phyloP scores from a whole-genome alignment of 35 echinoderm and acorn worm species.

The Amphiura filiformis region DNA sequence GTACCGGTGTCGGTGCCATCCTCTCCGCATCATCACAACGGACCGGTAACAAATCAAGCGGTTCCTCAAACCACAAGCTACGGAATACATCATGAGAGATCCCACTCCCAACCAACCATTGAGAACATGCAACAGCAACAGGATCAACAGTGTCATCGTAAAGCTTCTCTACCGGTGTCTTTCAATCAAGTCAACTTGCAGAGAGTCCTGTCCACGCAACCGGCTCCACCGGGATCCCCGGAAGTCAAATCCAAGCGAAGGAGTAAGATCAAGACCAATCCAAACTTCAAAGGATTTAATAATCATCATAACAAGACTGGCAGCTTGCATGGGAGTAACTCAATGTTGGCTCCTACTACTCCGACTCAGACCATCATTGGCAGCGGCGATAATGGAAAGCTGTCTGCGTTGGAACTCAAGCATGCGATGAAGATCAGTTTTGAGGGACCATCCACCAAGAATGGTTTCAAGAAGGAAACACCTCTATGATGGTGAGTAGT shows the following conservation, averaged over 20 bases:
- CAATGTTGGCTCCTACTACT: constrained; percentile 32
- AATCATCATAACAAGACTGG: constrained; percentile 65
- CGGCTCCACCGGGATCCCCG: constrained; percentile 59
- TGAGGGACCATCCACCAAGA: constrained; percentile 71
- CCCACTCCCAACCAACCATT: constrained; percentile 70
- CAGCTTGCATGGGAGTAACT: constrained; percentile 49
- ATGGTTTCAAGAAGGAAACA: constrained; percentile 99
- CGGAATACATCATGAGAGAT: constrained; percentile 49
- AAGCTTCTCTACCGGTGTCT: constrained; percentile 85
- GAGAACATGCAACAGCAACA: constrained; percentile 34
- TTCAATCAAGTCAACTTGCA: constrained; percentile 86
- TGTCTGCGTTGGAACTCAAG: constrained; percentile 84
- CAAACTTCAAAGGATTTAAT: constrained; percentile 78
- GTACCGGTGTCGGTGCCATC: too few relatives aligned
- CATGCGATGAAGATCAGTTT: constrained; percentile 81
- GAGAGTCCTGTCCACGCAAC: constrained; percentile 48
- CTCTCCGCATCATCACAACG: constrained; percentile 41
- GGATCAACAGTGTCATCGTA: constrained; percentile 67
- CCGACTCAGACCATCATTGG: constrained; percentile 44
- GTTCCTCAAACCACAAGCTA: constrained; percentile 8
- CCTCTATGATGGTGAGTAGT: constrained; percentile 72
- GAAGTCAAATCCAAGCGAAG: constrained; percentile 60
- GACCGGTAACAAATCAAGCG: constrained; percentile 27
- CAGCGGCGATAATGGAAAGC: constrained; percentile 30
- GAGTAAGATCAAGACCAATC: constrained; percentile 90